Evolutionary conservation across 1,140 invertebrate genomes (phyloP).

Genomic region (Laodelphax striatellus): DNA sequence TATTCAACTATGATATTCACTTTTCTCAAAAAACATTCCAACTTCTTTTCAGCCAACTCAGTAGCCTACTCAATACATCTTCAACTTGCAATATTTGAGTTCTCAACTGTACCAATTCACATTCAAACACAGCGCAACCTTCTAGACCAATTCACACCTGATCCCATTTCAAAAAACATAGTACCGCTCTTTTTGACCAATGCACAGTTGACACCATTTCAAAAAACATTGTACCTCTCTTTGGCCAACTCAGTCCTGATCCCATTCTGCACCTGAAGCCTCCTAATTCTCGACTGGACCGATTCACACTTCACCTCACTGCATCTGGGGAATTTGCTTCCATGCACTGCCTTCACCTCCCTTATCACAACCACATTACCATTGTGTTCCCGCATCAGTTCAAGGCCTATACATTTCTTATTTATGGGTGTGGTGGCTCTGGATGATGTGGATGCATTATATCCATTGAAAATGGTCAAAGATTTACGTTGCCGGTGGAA

Average conservation of each 20-base stretch:
- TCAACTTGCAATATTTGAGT: no score
- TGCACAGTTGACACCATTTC: not conserved
- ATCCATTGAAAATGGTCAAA: constrained; percentile 18
- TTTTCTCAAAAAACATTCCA: no score
- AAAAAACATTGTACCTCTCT: constrained; percentile 11
- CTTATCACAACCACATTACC: constrained; percentile 41
- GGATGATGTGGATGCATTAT: not conserved
- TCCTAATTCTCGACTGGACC: constrained; percentile 38
- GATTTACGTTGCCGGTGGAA: constrained; percentile 10
- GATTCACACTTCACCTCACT: constrained; percentile 43
- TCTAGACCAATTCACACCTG: no score
- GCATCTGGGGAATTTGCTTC: constrained; percentile 37
- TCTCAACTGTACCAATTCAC: no score
- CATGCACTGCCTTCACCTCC: constrained; percentile 36
- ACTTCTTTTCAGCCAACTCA: no score
- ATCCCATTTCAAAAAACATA: no score
- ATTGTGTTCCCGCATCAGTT: constrained; percentile 20
- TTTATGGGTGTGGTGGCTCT: constrained; percentile 7
- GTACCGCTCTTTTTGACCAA: no score
- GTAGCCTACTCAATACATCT: no score
- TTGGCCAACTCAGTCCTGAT: constrained; percentile 12
- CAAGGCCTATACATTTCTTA: constrained; percentile 19
- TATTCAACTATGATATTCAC: no score
- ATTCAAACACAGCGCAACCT: no score
- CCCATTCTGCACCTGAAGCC: constrained; percentile 34